Percentiles rank a stretch among this genome's conserved stretches.
Evolutionary conservation across 2,888 invertebrate species (phyloP).

Genomic region (Himalopsyche tibetana): DNA sequence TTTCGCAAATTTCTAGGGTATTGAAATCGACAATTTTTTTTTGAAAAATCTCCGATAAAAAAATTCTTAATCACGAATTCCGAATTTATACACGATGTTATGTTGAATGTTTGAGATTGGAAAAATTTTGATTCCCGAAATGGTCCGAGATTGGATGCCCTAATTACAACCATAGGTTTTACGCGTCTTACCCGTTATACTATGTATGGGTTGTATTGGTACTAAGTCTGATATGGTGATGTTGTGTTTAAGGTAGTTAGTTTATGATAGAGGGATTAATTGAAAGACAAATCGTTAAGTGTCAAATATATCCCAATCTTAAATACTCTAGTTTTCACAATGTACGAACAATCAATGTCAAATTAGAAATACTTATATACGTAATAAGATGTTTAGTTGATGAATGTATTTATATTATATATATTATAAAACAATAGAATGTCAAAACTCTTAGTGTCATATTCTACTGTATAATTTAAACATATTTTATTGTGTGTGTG

Average conservation of each 20-base stretch:
- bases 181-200: neutral
- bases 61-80: no score
- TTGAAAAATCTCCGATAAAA: no score
- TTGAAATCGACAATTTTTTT: no score
- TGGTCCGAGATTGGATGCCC: no score
- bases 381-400: conserved; percentile 19
- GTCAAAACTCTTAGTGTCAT: neutral
- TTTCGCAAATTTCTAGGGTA: no score
- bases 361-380: conserved; percentile 35
- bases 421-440: neutral
- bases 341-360: conserved; percentile 40
- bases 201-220: neutral
- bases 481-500: conserved; percentile 12
- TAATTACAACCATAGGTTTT: no score
- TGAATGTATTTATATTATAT: conserved; percentile 10
- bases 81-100: no score
- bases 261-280: neutral
- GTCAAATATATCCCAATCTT: conserved; percentile 22
- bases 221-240: conserved; percentile 29
- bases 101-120: no score
- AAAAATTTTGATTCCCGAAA: no score
- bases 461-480: neutral
- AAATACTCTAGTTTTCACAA: conserved; percentile 6
- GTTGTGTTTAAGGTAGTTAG: neutral
- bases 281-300: conserved; percentile 1